Evolutionary conservation across 2,888 invertebrate species (phyloP).

Genomic region (Scaptodrosophila latifasciaeformis): DNA sequence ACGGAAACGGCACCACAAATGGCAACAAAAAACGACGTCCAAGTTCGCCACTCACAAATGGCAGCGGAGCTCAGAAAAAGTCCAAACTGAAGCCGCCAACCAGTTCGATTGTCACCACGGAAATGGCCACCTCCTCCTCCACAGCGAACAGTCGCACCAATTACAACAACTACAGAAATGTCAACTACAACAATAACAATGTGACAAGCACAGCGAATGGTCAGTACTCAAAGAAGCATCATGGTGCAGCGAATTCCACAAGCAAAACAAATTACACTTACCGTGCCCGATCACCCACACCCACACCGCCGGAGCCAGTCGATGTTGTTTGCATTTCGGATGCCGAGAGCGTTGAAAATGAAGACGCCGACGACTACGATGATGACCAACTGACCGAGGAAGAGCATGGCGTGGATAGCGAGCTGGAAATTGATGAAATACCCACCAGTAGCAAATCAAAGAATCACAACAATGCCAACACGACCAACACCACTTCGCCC

Average conservation of each 20-base stretch:
- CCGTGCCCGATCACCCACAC: slow-evolving; percentile 42
- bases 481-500: slow-evolving; percentile 4
- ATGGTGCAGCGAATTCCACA: background rate
- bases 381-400: slow-evolving; percentile 64
- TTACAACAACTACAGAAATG: slow-evolving; percentile 36
- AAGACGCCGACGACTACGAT: slow-evolving; percentile 28
- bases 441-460: slow-evolving; percentile 23
- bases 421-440: slow-evolving; percentile 26
- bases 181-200: slow-evolving; percentile 42
- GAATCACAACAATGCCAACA: slow-evolving; percentile 11
- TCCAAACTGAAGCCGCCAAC: slow-evolving; percentile 34
- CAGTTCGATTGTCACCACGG: slow-evolving; percentile 19
- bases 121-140: slow-evolving; percentile 13
- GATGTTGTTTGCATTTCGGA: slow-evolving; percentile 57
- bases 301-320: slow-evolving; percentile 33
- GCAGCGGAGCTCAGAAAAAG: slow-evolving; percentile 36
- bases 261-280: slow-evolving; percentile 45
- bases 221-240: slow-evolving; percentile 18
- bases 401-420: no score
- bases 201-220: slow-evolving; percentile 30
- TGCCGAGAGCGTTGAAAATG: slow-evolving; percentile 41
- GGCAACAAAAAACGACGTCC: slow-evolving; percentile 16
- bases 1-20: slow-evolving; percentile 21
- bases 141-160: slow-evolving; percentile 33
- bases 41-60: slow-evolving; percentile 29